phyloP scores from a whole-genome alignment of 2,113 vertebrate genomes.

The Cyphotilapia sp. region DNA sequence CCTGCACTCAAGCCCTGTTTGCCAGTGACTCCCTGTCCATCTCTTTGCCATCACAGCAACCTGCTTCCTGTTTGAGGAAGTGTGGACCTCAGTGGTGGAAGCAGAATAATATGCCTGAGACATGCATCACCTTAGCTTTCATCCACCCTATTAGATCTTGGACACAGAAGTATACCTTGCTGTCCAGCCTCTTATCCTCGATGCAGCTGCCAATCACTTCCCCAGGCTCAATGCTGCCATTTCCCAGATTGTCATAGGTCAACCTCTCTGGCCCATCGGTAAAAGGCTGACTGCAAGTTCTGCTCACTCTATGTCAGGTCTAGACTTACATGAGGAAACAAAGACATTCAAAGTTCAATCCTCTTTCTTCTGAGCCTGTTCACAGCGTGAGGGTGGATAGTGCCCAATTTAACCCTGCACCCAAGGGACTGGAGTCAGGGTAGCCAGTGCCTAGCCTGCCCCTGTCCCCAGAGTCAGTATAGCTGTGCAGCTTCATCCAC shows the following conservation, averaged over 20 bases:
- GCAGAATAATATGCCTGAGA: neutral
- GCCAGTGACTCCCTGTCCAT: neutral
- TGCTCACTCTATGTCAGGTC: neutral
- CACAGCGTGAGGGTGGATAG: neutral
- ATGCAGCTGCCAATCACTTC: neutral
- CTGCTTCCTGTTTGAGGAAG: neutral
- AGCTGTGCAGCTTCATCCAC: neutral
- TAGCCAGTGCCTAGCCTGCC: neutral
- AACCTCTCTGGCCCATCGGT: neutral
- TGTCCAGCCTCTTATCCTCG: neutral
- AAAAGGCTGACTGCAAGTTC: neutral
- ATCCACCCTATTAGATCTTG: neutral
- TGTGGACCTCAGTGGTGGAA: neutral
- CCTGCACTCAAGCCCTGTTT: neutral
- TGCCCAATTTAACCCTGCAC: neutral
- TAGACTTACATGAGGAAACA: neutral
- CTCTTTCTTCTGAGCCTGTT: neutral
- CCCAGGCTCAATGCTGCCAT: neutral
- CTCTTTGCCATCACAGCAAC: neutral
- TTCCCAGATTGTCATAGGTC: neutral
- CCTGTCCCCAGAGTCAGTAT: neutral
- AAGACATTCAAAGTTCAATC: neutral
- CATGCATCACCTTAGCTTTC: neutral
- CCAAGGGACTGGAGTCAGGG: neutral
- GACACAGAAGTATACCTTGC: neutral